Evolutionary conservation across 2,113 vertebrate species (phyloP), one percentile per base, ranked within the genome.

Genomic region (Gymnogyps californianus): DNA sequence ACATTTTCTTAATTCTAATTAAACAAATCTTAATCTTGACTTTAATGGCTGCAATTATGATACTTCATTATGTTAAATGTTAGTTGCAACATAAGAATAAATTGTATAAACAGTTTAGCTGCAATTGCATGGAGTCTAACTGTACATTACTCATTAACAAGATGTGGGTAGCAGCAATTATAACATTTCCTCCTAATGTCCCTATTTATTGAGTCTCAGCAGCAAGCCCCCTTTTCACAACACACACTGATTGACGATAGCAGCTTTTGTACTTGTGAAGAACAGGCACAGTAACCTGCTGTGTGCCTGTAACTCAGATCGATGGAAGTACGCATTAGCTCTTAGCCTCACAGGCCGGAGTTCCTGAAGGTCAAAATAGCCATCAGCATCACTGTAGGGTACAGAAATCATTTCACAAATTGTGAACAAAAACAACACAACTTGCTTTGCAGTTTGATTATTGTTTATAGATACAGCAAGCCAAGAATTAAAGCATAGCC

Each of bases 401-500:
- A 98, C 96, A 98, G 98, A 98, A 98, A 98, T 98, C 89, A 98
- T 98, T 98, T 98, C 97, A 98, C 98, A 98, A 99, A 99, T 98
- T 98, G 97, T 98, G 99, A 98, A 98, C 97, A 97, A 98, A 98
- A 98, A 97, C 96, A 98, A 97, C 96, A 97, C 98, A 99, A 99
- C 99, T 99, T 98, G 98, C 98, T 98, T 98, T 98, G 98, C 99
- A 99, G 98, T 99, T 99, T 99, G 99, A 99, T 99, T 99, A 99
- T 99, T 99, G 99, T 99, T 99, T 99, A 99, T 99, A 99, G 99
- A 99, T 99, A 99, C 98, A 99, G 99, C 98, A 98, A 98, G 98
- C 98, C 98, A 98, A 99, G 99, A 99, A 99, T 99, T 99, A 99
- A 99, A 99, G 99, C 98, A 98, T 99, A 98, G 99, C 99, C 99